A percentile compares a stretch with the other conserved stretches of the same genome.
Evolutionary conservation across 2,113 vertebrate genomes (phyloP).

Genomic region (Romanogobio albipinnatus): DNA sequence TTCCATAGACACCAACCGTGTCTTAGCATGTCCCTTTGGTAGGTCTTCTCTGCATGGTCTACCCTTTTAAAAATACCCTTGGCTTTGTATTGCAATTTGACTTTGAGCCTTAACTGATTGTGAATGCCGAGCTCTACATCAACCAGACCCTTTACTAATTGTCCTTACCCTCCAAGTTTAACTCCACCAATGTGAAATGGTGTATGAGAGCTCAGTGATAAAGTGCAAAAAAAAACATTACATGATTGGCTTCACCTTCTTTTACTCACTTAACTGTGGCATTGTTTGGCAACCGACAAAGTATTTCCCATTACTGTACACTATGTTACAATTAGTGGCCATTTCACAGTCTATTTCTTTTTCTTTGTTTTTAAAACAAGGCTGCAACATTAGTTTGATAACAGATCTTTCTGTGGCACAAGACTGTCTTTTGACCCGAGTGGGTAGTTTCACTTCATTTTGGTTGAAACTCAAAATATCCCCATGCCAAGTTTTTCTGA

Average conservation of each 20-base stretch:
- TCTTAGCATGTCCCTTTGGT: conserved; percentile 21
- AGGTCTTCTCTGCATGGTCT: conserved; percentile 21
- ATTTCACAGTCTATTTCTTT: conserved; percentile 86
- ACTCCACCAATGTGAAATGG: conserved; percentile 80
- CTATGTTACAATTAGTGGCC: conserved; percentile 84
- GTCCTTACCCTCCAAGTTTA: conserved; percentile 69
- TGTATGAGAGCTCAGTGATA: conserved; percentile 69
- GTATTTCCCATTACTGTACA: conserved; percentile 72
- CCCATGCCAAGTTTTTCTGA: conserved; percentile 34
- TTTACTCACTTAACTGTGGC: conserved; percentile 60
- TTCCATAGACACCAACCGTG: not conserved
- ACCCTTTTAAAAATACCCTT: conserved; percentile 24
- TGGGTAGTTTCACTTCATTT: conserved; percentile 53
- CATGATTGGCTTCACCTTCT: conserved; percentile 61
- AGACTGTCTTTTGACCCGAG: conserved; percentile 62
- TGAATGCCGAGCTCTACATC: conserved; percentile 75
- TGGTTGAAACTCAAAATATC: conserved; percentile 42
- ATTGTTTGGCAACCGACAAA: conserved; percentile 50
- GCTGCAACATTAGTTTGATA: conserved; percentile 68
- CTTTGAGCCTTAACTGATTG: conserved; percentile 54
- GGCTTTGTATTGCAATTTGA: conserved; percentile 12
- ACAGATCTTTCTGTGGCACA: conserved; percentile 68
- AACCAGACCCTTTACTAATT: conserved; percentile 80
- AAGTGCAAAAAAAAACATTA: conserved; percentile 66
- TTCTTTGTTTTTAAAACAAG: conserved; percentile 78